A percentile compares a stretch with the other conserved stretches of the same genome.
phyloP scores from a whole-genome alignment of 2,113 vertebrate species.

The Danionella cerebrum region DNA sequence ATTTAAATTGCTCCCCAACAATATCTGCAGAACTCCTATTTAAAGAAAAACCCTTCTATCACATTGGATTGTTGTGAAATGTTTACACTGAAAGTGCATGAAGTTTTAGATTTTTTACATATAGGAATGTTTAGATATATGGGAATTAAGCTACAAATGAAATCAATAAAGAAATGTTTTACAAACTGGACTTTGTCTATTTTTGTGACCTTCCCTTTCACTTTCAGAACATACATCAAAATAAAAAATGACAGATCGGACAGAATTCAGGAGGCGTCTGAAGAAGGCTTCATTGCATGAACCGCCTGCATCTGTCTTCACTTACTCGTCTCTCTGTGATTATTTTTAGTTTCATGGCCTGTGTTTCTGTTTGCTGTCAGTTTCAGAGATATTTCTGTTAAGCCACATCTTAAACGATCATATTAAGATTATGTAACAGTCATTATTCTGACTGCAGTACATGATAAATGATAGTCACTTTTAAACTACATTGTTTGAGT shows the following conservation, averaged over 20 bases:
- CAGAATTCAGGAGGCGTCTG: background rate
- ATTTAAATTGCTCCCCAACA: too few relatives aligned
- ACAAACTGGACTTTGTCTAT: background rate
- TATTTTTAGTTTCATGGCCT: background rate
- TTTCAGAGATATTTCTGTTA: conserved; percentile 35
- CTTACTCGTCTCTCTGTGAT: background rate
- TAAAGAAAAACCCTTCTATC: conserved; percentile 12
- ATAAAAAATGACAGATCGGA: background rate
- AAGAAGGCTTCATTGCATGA: background rate
- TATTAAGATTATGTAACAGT: conserved; percentile 35
- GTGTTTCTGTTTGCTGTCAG: conserved; percentile 8
- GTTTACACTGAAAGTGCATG: conserved; percentile 47
- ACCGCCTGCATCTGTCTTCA: background rate
- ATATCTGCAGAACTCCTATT: background rate
- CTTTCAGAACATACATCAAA: background rate
- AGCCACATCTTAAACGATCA: conserved; percentile 38
- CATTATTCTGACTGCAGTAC: conserved; percentile 33
- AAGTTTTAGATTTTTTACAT: conserved; percentile 33
- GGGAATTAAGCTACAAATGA: conserved; percentile 63
- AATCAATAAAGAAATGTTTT: conserved; percentile 52
- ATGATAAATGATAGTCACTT: conserved; percentile 29
- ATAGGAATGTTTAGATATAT: conserved; percentile 27
- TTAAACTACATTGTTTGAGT: conserved; percentile 36
- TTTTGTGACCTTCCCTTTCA: background rate
- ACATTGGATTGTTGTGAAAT: conserved; percentile 12